Percentiles rank a stretch among this genome's conserved stretches.
Evolutionary conservation across 2,797 vertebrate genomes (phyloP).

Genomic region (Pseudocheirus occidentalis): DNA sequence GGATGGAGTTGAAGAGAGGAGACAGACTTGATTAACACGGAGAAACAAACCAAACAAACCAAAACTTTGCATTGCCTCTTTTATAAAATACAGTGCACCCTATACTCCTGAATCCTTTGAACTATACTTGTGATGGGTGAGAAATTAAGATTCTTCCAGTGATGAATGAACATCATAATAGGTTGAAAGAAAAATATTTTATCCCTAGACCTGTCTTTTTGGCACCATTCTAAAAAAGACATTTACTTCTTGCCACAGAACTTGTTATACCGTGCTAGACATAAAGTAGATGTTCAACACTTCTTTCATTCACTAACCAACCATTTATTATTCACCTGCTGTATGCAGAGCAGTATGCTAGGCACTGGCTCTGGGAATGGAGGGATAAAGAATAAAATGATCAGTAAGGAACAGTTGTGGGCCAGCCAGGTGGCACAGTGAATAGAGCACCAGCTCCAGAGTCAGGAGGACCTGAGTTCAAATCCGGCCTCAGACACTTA

Average conservation of each 20-base stretch:
- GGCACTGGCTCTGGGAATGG: background rate
- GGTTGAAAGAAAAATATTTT: background rate
- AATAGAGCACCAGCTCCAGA: too few species aligned
- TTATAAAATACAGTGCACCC: background rate
- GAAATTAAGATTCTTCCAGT: background rate
- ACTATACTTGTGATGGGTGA: background rate
- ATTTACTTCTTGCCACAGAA: background rate
- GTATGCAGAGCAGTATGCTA: background rate
- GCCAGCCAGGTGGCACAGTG: too few species aligned
- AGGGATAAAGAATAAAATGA: background rate
- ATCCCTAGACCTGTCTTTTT: background rate
- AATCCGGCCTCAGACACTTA: too few species aligned
- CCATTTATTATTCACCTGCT: background rate
- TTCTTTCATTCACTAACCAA: background rate
- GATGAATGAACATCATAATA: background rate
- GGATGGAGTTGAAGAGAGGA: slow-evolving; percentile 8
- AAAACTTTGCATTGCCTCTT: background rate
- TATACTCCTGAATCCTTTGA: background rate
- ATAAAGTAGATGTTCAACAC: background rate
- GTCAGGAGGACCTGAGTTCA: too few species aligned
- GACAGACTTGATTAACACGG: background rate
- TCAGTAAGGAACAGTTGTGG: background rate
- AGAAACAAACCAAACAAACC: background rate
- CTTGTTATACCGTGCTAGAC: background rate
- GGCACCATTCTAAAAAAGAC: background rate